phyloP scores from a whole-genome alignment of 2,113 vertebrate genomes.

The Arvicanthis niloticus region DNA sequence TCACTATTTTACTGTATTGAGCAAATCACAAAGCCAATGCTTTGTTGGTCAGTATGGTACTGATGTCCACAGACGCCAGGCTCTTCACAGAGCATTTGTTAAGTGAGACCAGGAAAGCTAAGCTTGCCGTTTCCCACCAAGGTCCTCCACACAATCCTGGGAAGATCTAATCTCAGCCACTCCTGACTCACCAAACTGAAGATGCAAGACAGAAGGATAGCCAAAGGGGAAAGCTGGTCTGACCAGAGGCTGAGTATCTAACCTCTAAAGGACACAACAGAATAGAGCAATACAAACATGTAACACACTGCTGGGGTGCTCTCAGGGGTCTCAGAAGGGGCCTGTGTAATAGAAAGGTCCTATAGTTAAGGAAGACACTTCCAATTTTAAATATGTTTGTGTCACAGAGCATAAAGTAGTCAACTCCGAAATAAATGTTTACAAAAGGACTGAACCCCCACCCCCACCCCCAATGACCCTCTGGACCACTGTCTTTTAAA shows the following conservation, averaged over 20 bases:
- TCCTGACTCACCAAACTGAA: neutral
- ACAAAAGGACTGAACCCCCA: neutral
- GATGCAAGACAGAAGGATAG: neutral
- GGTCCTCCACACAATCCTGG: neutral
- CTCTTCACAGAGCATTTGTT: neutral
- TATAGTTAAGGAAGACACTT: neutral
- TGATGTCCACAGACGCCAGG: neutral
- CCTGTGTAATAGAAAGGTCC: neutral
- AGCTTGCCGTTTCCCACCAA: neutral
- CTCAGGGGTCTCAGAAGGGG: neutral
- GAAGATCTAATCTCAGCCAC: neutral
- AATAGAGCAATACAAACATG: neutral
- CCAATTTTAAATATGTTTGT: neutral
- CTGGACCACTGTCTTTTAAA: neutral
- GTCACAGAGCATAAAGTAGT: neutral
- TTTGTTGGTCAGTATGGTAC: neutral
- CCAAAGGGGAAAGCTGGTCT: neutral
- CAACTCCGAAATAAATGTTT: slow-evolving; percentile 15
- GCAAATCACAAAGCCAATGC: neutral
- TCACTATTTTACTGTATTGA: neutral
- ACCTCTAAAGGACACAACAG: neutral
- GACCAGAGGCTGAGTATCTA: neutral
- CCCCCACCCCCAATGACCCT: neutral
- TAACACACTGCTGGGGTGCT: neutral
- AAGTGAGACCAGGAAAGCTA: neutral